phyloP scores from a whole-genome alignment of 2,797 vertebrate species.

The Anabas testudineus region DNA sequence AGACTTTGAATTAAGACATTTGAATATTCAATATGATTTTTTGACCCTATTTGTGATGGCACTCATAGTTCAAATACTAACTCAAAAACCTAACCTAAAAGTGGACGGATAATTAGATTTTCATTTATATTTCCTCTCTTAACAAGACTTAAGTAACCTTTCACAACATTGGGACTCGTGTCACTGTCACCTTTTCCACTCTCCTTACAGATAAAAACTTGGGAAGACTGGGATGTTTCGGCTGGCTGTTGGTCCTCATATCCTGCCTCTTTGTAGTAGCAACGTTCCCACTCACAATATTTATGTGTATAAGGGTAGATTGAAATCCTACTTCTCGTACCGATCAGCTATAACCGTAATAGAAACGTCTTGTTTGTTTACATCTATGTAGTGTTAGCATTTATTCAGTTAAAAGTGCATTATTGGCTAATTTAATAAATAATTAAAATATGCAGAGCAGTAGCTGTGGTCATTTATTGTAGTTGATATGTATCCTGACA shows the following conservation, averaged over 20 bases:
- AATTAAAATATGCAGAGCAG: background rate
- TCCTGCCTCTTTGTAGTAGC: slow-evolving; percentile 83
- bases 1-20: too few species aligned
- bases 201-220: slow-evolving; percentile 76
- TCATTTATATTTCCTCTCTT: background rate
- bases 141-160: background rate
- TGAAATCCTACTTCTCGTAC: background rate
- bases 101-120: background rate
- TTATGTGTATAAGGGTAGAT: slow-evolving; percentile 90
- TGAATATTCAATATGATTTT: background rate
- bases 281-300: slow-evolving; percentile 88
- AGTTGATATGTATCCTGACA: background rate
- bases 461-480: too few species aligned
- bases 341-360: too few species aligned
- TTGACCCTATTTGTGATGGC: too few species aligned
- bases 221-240: slow-evolving; percentile 82
- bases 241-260: slow-evolving; percentile 87
- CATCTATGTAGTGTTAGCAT: background rate
- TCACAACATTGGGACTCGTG: slow-evolving; percentile 10
- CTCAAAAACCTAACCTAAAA: background rate
- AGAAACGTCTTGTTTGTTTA: too few species aligned
- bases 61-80: too few species aligned
- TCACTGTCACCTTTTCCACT: slow-evolving; percentile 14
- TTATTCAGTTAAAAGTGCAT: background rate
- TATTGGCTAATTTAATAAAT: background rate